Conservation (phyloP, 2,113 vertebrate genomes). For the Ardeotis arabs region DNA sequence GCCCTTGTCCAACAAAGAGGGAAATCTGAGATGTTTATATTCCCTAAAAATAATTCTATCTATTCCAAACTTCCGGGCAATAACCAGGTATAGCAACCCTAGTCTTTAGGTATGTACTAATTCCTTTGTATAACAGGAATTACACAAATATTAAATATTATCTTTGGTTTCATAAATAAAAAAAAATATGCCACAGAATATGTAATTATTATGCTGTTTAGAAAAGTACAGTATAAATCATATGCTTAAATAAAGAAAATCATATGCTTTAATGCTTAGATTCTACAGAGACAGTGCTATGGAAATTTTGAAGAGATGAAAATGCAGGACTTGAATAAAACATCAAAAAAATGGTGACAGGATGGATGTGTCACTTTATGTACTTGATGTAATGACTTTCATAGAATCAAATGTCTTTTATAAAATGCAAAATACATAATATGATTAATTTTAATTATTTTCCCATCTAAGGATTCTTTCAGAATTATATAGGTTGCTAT, state of each 20-base stretch:
- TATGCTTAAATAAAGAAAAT: not conserved
- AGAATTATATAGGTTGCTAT: not conserved
- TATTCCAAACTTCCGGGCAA: not conserved
- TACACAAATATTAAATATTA: not conserved
- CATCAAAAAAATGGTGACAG: not conserved
- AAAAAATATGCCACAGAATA: not conserved
- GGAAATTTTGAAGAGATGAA: not conserved
- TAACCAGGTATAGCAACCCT: not conserved
- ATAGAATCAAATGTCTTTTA: not conserved
- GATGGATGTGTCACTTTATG: not conserved
- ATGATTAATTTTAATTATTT: not conserved
- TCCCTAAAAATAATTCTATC: not conserved
- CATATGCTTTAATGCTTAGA: not conserved
- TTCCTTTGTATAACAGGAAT: not conserved
- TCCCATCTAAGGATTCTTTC: not conserved
- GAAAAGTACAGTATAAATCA: not conserved
- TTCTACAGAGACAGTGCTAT: not conserved
- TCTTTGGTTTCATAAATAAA: not conserved
- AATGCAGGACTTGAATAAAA: constrained; percentile 39
- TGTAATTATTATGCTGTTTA: not conserved
- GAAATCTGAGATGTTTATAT: not conserved
- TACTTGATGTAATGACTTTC: not conserved
- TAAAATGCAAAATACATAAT: not conserved
- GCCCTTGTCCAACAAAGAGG: not conserved
- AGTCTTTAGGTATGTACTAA: not conserved